Base-by-base conservation (phyloP, 2,797 vertebrate species). In the Rhincodon typus region DNA sequence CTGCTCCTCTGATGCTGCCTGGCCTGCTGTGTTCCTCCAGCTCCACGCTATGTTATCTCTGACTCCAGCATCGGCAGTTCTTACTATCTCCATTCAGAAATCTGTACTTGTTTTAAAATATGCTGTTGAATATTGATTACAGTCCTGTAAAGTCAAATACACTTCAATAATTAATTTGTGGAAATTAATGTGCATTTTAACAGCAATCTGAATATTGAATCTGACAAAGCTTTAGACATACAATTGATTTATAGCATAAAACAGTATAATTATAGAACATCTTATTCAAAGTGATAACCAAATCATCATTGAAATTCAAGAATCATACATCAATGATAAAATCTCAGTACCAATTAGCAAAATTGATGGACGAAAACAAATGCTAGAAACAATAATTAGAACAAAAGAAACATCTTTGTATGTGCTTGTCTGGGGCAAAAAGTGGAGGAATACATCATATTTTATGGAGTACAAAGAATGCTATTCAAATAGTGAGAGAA, bases 221-320 rank as follows among this genome's bases (percentile, higher is more conserved):
- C 25, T 93, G 90, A 67, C 90, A 93, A 91, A 93, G 90, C 90
- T 69, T 93, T 38, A n/a, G 90, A 69, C n/a, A 93, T 62, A 62
- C 67, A 4, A 21, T 42, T 42, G 66, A 69, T 7, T 25, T 69
- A 46, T 46, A 46, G 46, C 21, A 84, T 62, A 46, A 84, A 84
- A 25, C 82, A 91, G 34, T 66, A 91, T 57, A 34, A 57, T 91
- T 66, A n/a, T 66, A 91, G 34, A 91, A 34, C 19, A 66, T 19
- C 88, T 34, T 66, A 4, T 79, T 57, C 57, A 91, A 91, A 91
- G 27, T 90, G 57, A 62, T 62, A 90, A 57, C 23, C 53, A 62
- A 62, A 90, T 62, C 57, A 66, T 91, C 13, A 46, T 42, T 66
- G 13, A 91, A 50, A 3, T 50, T 50, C 46, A 50, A 50, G 46